Evolutionary conservation across 2,113 vertebrate genomes (phyloP), one percentile per base, ranked within the genome.

Genomic region (Pomatostomus ruficeps): DNA sequence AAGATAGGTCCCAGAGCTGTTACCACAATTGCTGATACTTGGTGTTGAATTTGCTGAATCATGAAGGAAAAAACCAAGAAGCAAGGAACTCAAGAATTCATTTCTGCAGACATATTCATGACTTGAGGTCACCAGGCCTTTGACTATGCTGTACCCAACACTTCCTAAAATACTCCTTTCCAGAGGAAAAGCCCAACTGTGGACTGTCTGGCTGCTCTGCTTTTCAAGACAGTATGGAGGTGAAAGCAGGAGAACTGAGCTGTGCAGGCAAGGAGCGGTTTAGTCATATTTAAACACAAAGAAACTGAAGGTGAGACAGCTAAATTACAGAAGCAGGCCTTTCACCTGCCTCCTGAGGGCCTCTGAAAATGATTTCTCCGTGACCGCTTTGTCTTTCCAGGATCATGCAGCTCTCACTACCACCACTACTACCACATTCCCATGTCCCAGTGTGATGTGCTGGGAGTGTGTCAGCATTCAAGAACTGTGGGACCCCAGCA

Each of bases 21-120:
- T 89, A 59, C 73, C 40, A 67, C 36, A 78, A 46, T 18, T 94
- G 55, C 38, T 63, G 72, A 65, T 66, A 89, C 45, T 45, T 84
- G 68, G 21, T 88, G 55, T 35, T 92, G 54, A 35, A 77, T 91
- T 62, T 88, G 54, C 75, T 91, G 89, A 63, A 38, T 86, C 51
- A 43, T 36, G 40, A 91, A 86, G 51, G 21, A 57, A 46, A 81
- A 95, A 94, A 84, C 1, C 46, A 54, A 65, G 70, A 78, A 43
- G 14, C 0, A 2, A 81, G 21, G 13, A 77, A 54, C 15, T 57
- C n/a, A 57, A 35, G 17, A 9, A 45, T 35, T 38, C 0, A 0
- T 36, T 7, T 74, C 51, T 86, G 28, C 21, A 62, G 31, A 76
- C 9, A 33, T 16, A 35, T 62, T 65, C 55, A 58, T 70, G 35